Base-by-base conservation (phyloP, 2,113 vertebrate genomes). In the Mustela nigripes region DNA sequence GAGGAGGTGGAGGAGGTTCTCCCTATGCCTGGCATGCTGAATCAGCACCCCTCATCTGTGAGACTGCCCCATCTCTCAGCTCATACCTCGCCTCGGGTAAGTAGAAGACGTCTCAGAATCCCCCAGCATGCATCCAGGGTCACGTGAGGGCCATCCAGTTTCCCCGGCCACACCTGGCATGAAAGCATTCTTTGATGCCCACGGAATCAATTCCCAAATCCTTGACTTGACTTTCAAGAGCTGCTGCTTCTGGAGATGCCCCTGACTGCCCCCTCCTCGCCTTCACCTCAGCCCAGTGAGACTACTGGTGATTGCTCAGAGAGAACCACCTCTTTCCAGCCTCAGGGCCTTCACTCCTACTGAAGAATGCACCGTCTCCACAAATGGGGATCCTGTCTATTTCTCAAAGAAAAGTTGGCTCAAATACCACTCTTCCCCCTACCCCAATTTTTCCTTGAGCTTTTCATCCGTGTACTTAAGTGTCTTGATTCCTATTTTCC, bases 381-480 rank as follows among this genome's bases (percentile, higher is more conserved):
- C 24, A 88, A 76, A 69, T 1, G 65, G 45, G 80, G 26, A 79
- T 65, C 53, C 33, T 9, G 31, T n/a, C 4, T 58, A 53, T 53
- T 89, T 96, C 86, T 96, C 39, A 95, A 90, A 89, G 24, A 96
- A 39, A 10, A 78, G n/a, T 45, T 42, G 31, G 26, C 86, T 88
- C 56, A 50, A 93, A 97, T 28, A 42, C 11, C 65, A 74, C 71
- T 60, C 53, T 36, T 26, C 33, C 26, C n/a, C 16, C 7, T 53
- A 2, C 33, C 65, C 7, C 16, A 69, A 81, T 50, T 8, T 19
- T 42, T 33, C 50, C 73, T 90, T 79, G 15, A 50, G 2, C 7
- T 80, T 85, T 91, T 76, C 39, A 80, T 56, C 33, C 45, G 56
- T 4, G 91, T 83, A 81, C 63, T 63, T 80, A 89, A 88, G 12